Evolutionary conservation across 1,140 invertebrate species (phyloP).

Genomic region (Littorina saxatilis): DNA sequence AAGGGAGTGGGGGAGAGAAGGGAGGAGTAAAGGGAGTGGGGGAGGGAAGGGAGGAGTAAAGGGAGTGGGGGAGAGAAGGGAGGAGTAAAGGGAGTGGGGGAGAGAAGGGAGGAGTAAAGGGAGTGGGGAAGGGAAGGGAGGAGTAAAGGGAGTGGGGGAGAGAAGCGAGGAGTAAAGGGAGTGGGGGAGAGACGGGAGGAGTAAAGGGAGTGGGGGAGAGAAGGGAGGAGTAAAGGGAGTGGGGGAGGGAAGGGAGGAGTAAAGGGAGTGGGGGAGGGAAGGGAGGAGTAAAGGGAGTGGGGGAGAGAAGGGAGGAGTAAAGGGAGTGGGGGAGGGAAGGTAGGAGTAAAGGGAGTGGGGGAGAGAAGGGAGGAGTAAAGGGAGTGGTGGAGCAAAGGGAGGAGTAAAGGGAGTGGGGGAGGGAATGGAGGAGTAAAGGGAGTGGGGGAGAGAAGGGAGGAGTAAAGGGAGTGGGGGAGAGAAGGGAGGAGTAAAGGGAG

Average conservation of each 20-base stretch:
- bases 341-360: background rate
- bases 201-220: constrained; percentile 1
- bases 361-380: background rate
- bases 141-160: background rate
- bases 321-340: background rate
- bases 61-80: background rate
- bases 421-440: background rate
- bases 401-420: background rate
- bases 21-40: too few species aligned
- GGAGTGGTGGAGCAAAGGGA: background rate
- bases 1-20: background rate
- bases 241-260: background rate
- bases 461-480: background rate
- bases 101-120: background rate
- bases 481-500: constrained; percentile 23
- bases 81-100: background rate
- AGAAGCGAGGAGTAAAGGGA: constrained; percentile 1
- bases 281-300: background rate
- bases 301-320: background rate
- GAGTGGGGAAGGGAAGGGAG: background rate
- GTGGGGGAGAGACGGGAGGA: background rate
- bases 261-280: background rate
- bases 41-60: background rate
- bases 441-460: background rate
- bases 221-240: background rate